A percentile compares a stretch with the other conserved stretches of the same genome.
Conservation (phyloP, 2,888 invertebrate genomes). For the Drosophila lacicola region DNA sequence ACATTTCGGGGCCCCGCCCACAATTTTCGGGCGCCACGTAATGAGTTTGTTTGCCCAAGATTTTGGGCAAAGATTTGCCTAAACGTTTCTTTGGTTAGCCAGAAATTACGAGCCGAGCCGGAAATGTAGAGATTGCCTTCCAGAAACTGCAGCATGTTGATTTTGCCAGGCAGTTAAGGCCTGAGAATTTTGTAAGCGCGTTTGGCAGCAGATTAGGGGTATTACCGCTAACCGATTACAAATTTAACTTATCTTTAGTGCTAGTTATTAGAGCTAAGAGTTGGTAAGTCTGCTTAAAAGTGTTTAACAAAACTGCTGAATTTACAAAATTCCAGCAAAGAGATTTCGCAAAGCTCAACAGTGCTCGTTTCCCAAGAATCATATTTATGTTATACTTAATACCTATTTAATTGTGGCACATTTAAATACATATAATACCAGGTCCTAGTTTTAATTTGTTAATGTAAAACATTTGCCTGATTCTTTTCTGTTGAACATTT, state of each 20-base stretch:
- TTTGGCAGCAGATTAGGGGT: background rate
- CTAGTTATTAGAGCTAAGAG: background rate
- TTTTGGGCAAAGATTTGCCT: slow-evolving; percentile 67
- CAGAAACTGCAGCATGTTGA: slow-evolving; percentile 10
- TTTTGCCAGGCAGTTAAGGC: background rate
- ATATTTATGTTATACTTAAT: too few relatives aligned
- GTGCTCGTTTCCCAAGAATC: too few relatives aligned
- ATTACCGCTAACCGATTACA: slow-evolving; percentile 3
- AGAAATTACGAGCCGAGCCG: slow-evolving; percentile 16
- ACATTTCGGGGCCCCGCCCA: slow-evolving; percentile 12
- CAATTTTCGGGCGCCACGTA: slow-evolving; percentile 33
- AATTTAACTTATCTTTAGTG: background rate
- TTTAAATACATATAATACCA: too few relatives aligned
- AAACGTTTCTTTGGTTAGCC: slow-evolving; percentile 47
- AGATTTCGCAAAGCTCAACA: too few relatives aligned
- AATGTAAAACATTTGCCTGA: too few relatives aligned
- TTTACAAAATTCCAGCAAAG: too few relatives aligned
- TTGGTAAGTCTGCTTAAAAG: background rate
- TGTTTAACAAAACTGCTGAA: too few relatives aligned
- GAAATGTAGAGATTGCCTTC: background rate
- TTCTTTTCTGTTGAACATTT: too few relatives aligned
- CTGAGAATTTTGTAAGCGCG: background rate
- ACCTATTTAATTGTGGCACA: too few relatives aligned
- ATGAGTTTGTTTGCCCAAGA: slow-evolving; percentile 73
- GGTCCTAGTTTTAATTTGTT: too few relatives aligned